Evolutionary conservation across 2,113 vertebrate species (phyloP).

Genomic region (Nothoprocta pentlandii): DNA sequence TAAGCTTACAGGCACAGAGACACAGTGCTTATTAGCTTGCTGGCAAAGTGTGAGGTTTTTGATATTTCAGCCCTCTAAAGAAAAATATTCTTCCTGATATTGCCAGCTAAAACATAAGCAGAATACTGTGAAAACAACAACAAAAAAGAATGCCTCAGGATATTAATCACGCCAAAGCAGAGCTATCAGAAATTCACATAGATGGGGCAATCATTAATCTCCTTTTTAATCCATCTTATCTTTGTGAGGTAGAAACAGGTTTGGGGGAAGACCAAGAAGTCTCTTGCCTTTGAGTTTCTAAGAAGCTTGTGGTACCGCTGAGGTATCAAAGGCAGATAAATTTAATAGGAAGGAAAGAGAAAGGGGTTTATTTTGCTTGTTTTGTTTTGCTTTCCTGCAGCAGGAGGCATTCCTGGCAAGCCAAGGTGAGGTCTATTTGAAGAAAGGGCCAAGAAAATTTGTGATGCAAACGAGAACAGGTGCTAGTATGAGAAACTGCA

Average conservation of each 20-base stretch:
- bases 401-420: background rate
- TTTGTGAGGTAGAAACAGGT: background rate
- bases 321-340: background rate
- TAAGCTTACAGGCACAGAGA: background rate
- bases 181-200: background rate
- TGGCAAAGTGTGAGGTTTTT: background rate
- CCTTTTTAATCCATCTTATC: background rate
- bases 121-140: background rate
- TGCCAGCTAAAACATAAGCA: background rate
- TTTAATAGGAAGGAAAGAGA: background rate
- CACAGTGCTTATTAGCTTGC: background rate
- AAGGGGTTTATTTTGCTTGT: background rate
- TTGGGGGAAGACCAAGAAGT: background rate
- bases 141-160: background rate
- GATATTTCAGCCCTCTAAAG: background rate
- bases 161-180: background rate
- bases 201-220: background rate
- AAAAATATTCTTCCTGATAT: background rate
- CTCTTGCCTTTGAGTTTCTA: background rate
- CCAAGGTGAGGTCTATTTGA: background rate
- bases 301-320: background rate
- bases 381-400: background rate
- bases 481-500: background rate
- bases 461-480: background rate
- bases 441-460: background rate